Conservation (phyloP, 2,113 vertebrate species). For the Hyperopisus bebe region DNA sequence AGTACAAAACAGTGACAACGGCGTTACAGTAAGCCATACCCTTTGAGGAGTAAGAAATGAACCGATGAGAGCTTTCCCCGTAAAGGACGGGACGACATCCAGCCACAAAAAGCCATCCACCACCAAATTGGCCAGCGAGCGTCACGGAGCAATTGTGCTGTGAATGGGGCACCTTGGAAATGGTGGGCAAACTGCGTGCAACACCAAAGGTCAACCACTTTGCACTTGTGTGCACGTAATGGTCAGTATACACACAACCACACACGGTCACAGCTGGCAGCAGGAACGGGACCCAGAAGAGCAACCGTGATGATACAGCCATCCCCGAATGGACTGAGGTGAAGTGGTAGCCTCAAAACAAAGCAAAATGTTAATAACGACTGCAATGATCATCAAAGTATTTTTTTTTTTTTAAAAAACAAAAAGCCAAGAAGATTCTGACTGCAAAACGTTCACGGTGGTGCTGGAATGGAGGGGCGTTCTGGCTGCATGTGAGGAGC, state of each 20-base stretch:
- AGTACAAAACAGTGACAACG: neutral
- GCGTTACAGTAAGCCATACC: conserved; percentile 4
- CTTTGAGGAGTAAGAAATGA: conserved; percentile 2
- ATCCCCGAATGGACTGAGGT: too few species aligned
- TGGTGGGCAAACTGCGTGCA: neutral
- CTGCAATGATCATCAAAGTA: neutral
- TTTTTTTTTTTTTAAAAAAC: neutral
- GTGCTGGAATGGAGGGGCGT: neutral
- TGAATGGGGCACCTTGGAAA: neutral
- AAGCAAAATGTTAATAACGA: neutral
- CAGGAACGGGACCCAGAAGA: neutral
- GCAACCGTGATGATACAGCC: neutral
- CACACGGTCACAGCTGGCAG: neutral
- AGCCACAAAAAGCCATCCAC: neutral
- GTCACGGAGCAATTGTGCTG: neutral
- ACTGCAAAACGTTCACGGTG: neutral
- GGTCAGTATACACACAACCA: neutral
- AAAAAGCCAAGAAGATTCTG: conserved; percentile 14
- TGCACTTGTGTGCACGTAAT: neutral
- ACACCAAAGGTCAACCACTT: neutral
- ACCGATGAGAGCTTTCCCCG: neutral
- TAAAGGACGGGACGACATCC: neutral
- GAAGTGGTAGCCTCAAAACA: neutral
- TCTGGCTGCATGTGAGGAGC: neutral
- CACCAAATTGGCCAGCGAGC: neutral